Evolutionary conservation across 2,888 invertebrate species (phyloP), one percentile per base, ranked within the genome.

Genomic region (Caenorhabditis parvicauda): DNA sequence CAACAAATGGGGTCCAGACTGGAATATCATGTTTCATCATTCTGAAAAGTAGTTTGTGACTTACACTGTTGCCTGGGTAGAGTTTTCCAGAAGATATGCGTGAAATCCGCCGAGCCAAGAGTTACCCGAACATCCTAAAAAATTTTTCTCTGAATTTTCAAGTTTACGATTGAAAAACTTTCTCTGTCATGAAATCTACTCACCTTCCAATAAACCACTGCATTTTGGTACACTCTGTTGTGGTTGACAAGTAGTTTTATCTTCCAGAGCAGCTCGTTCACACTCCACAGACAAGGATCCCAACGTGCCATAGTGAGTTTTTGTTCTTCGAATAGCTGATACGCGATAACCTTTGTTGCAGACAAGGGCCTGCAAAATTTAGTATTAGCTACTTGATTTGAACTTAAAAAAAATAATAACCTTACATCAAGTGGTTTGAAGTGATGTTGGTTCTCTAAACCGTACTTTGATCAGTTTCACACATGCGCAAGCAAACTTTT

Each of bases 1-100:
- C 79, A 79, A 46, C 79, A 79, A 19, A 79, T 65, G 12, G 79
- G 79, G 55, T 79, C 79, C 5, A 79, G 47, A 12, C 77, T 77
- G 50, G 47, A 70, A 54, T 4, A 19, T 28, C 28, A 14, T 25
- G 2, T 2, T 27, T 12, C 12, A 54, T 41, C 19, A 22, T 3
- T 14, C n/a, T 49, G 9, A 38, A 12, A 7, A 19, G 12, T 25
- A 19, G 24, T n/a, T 6, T 28, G 17, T 22, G 9, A 59, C 73
- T 65, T 39, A 77, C 75, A 78, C 54, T 25, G 75, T 66, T 1
- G 74, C 77, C 51, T 75, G 74, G 0, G 78, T 79, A 1, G 58
- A 38, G 55, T 78, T 78, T 44, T 78, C 79, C 6, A 79, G 58
- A 28, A 70, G 55, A 41, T 74, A 79, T 1, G 72, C 77, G 41